Evolutionary conservation across 1,140 invertebrate genomes (phyloP).

Genomic region (Saccostrea echinata): DNA sequence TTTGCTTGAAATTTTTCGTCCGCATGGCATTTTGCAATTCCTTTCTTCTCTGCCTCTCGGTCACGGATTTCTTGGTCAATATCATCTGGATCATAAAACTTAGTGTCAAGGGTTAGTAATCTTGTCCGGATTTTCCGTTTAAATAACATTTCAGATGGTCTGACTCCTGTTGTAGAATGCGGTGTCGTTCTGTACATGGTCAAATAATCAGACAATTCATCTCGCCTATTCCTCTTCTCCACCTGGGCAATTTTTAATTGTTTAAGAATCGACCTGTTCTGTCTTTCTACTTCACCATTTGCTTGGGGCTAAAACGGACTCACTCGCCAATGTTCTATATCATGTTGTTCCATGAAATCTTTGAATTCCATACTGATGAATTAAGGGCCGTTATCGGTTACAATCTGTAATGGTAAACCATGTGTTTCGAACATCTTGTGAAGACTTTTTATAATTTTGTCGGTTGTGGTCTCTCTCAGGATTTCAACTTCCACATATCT

Average conservation of each 20-base stretch:
- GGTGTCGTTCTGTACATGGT: slow-evolving; percentile 60
- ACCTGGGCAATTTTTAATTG: slow-evolving; percentile 59
- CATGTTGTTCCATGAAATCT: slow-evolving; percentile 42
- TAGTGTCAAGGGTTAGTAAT: slow-evolving; percentile 49
- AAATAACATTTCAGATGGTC: slow-evolving; percentile 60
- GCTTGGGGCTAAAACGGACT: slow-evolving; percentile 61
- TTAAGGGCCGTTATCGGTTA: too few relatives aligned
- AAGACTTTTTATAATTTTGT: too few relatives aligned
- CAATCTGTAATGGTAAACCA: too few relatives aligned
- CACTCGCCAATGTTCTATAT: slow-evolving; percentile 51
- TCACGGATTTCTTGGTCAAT: slow-evolving; percentile 40
- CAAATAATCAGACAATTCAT: slow-evolving; percentile 59
- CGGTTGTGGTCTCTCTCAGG: slow-evolving; percentile 43
- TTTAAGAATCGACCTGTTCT: slow-evolving; percentile 65
- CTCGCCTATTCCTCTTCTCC: slow-evolving; percentile 57
- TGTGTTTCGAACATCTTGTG: too few relatives aligned
- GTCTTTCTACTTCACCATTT: slow-evolving; percentile 67
- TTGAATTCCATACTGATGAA: slow-evolving; percentile 43
- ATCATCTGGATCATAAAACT: background rate
- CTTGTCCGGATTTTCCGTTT: slow-evolving; percentile 58
- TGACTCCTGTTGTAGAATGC: slow-evolving; percentile 59
- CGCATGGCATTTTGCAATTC: slow-evolving; percentile 42
- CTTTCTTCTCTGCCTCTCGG: slow-evolving; percentile 40
- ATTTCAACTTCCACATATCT: slow-evolving; percentile 57
- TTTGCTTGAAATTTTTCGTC: slow-evolving; percentile 29